Percentiles rank a stretch among this genome's conserved stretches.
phyloP scores from a whole-genome alignment of 2,797 vertebrate species.

The Tiaroga cobitis region DNA sequence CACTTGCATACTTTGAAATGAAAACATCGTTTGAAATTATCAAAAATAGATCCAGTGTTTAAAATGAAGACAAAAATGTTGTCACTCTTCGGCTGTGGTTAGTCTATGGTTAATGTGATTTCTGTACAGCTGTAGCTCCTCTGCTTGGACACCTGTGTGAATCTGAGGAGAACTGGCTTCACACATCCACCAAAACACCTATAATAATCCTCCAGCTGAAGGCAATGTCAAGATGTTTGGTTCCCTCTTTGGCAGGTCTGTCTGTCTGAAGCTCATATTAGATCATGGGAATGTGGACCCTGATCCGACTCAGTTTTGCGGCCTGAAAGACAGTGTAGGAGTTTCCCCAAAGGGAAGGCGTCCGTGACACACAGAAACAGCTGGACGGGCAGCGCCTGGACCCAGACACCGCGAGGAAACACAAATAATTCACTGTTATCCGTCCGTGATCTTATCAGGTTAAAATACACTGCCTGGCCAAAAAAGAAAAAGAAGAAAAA shows the following conservation, averaged over 20 bases:
- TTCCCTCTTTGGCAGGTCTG: too few species aligned
- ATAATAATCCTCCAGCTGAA: not conserved
- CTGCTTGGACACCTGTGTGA: not conserved
- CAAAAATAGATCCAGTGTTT: not conserved
- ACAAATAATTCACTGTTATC: slow-evolving; percentile 42
- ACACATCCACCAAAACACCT: not conserved
- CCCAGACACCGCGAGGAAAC: slow-evolving; percentile 44
- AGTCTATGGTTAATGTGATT: not conserved
- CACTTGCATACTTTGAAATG: not conserved
- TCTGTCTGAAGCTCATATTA: slow-evolving; percentile 60
- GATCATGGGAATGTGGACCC: slow-evolving; percentile 66
- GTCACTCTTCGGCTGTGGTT: not conserved
- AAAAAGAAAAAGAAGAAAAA: too few species aligned
- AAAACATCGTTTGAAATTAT: not conserved
- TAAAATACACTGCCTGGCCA: not conserved
- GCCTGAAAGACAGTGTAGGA: slow-evolving; percentile 60
- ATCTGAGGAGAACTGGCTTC: not conserved
- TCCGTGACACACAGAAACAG: slow-evolving; percentile 65
- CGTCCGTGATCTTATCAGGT: not conserved
- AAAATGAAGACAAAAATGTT: not conserved
- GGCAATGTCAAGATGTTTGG: too few species aligned
- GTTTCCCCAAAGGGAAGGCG: slow-evolving; percentile 56
- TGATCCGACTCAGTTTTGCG: slow-evolving; percentile 64
- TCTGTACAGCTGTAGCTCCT: not conserved
- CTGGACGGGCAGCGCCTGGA: slow-evolving; percentile 54